A percentile compares a stretch with the other conserved stretches of the same genome.
These are phyloP conservation scores for Silurus aristotelis DNA, from an alignment of 2,797 vertebrate genomes.

Conservation along the genomic window DNA sequence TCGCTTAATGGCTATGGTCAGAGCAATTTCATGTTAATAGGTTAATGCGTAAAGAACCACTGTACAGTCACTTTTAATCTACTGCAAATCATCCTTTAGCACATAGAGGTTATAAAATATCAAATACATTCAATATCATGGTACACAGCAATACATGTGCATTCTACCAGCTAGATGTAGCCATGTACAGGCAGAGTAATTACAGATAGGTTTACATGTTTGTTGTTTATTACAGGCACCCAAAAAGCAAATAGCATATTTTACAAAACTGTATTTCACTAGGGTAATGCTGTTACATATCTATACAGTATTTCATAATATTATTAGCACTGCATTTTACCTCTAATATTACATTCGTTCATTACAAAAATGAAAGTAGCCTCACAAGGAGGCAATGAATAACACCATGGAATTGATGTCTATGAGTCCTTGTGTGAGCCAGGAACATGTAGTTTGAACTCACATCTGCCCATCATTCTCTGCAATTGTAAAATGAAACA, in stretches of 20 bases:
- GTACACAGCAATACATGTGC: constrained; percentile 86
- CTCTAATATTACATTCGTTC: constrained; percentile 90
- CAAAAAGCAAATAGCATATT: constrained; percentile 70
- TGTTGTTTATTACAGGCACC: constrained; percentile 74
- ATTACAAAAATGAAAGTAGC: constrained; percentile 86
- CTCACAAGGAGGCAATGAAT: constrained; percentile 94
- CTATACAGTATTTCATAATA: constrained; percentile 81
- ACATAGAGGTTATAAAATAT: constrained; percentile 80
- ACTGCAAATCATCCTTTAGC: constrained; percentile 81
- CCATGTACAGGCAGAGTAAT: constrained; percentile 72
- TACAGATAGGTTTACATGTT: constrained; percentile 75
- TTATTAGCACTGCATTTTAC: constrained; percentile 85
- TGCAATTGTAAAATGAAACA: constrained; percentile 68
- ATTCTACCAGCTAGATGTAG: constrained; percentile 78
- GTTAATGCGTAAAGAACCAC: constrained; percentile 78
- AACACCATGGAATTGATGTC: constrained; percentile 98
- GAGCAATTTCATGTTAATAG: constrained; percentile 51
- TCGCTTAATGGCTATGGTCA: constrained; percentile 92
- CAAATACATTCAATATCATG: constrained; percentile 93
- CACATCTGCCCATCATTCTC: constrained; percentile 88
- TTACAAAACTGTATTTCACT: constrained; percentile 78
- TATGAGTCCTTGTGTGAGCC: constrained; percentile 92
- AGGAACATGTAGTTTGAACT: constrained; percentile 82
- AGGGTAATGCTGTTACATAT: constrained; percentile 81
- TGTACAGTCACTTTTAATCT: constrained; percentile 82